Evolutionary conservation across 1,140 invertebrate genomes (phyloP).

Genomic region (Drosophila biarmipes): DNA sequence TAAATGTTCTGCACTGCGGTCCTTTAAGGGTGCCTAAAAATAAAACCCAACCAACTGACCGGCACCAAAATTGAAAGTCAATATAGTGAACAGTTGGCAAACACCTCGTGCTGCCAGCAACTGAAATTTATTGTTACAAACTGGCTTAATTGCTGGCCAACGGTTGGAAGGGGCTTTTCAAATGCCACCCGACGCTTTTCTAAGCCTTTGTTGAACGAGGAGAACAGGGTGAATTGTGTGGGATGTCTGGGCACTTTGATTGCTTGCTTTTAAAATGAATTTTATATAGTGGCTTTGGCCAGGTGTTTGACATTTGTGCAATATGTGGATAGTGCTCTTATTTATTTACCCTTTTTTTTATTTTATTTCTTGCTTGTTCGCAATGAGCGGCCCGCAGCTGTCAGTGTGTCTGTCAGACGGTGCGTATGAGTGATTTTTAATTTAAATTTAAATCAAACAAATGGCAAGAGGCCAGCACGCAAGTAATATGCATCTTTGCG

Average conservation of each 20-base stretch:
- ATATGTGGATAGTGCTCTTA: conserved; percentile 8
- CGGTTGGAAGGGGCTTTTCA: conserved; percentile 26
- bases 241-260: conserved; percentile 20
- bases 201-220: conserved; percentile 10
- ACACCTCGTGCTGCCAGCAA: conserved; percentile 33
- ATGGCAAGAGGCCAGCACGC: conserved; percentile 14
- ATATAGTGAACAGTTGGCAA: conserved; percentile 45
- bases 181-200: conserved; percentile 10
- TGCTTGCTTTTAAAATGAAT: conserved; percentile 45
- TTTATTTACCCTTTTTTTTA: conserved; percentile 17
- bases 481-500: conserved; percentile 11
- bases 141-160: conserved; percentile 49
- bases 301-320: conserved; percentile 39
- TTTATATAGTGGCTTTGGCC: conserved; percentile 28
- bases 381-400: conserved; percentile 42
- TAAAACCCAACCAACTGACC: conserved; percentile 25
- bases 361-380: conserved; percentile 12
- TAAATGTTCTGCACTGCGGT: background rate
- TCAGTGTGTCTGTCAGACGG: conserved; percentile 41
- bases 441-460: conserved; percentile 59
- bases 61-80: conserved; percentile 71
- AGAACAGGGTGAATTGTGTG: background rate
- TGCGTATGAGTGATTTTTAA: conserved; percentile 73
- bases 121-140: conserved; percentile 67
- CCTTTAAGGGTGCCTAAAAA: conserved; percentile 19